phyloP scores from a whole-genome alignment of 2,888 invertebrate species.

The Lycocerus yunnanus region DNA sequence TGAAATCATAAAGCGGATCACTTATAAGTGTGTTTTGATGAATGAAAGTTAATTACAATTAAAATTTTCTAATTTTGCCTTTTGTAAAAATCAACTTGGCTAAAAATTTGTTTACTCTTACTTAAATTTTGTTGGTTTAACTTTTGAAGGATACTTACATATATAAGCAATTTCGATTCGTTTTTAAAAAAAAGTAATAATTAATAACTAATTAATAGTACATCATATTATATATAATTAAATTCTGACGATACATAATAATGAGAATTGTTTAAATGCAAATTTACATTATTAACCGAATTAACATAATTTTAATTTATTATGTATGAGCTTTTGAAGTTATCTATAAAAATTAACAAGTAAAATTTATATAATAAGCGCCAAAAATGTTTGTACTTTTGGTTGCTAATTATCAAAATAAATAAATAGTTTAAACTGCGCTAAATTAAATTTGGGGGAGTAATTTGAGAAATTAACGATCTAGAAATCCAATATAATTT shows the following conservation, averaged over 20 bases:
- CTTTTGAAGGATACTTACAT: background rate
- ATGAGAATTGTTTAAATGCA: constrained; percentile 31
- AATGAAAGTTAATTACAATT: background rate
- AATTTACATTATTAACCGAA: constrained; percentile 21
- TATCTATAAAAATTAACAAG: background rate
- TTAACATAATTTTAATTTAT: constrained; percentile 16
- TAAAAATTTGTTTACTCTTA: background rate
- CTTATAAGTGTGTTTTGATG: background rate
- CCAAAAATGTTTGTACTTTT: background rate
- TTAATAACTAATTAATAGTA: constrained; percentile 15
- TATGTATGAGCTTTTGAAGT: background rate
- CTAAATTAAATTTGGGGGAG: constrained; percentile 17
- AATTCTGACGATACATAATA: constrained; percentile 24
- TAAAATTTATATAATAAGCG: background rate
- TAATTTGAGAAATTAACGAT: constrained; percentile 37
- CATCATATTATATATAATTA: constrained; percentile 34
- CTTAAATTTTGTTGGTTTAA: background rate
- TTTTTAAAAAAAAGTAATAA: background rate
- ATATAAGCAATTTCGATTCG: background rate
- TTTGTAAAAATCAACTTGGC: background rate
- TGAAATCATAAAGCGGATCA: background rate
- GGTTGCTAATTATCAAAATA: background rate
- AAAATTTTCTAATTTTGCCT: background rate
- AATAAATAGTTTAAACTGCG: background rate
- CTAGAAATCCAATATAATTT: constrained; percentile 38